Evolutionary conservation across 2,888 invertebrate species (phyloP), one percentile per base, ranked within the genome.

Genomic region (Aromia moschata): DNA sequence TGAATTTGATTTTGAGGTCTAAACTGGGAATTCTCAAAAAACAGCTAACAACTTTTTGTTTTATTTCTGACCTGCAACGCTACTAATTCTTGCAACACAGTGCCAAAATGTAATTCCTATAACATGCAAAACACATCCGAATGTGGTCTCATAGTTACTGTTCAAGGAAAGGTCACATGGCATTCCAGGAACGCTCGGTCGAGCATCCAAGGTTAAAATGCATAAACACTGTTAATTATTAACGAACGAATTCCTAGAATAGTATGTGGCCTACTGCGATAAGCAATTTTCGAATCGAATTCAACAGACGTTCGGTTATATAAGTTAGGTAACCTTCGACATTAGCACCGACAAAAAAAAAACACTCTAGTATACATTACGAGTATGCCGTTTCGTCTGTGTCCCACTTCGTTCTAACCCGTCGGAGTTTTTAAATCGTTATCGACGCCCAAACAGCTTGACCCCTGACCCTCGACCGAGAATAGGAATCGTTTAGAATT

Each of bases 381-480:
- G 25, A 25, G 25, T 7, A 25, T 5, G 25, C 25, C 25, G 25
- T 25, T 25, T 7, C 7, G 25, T 25, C 25, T 25, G 7, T n/a
- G n/a, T 25, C 7, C 25, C 25, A 25, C 7, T 7, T 25, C 25
- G 25, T 25, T 25, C 25, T 3, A 25, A 25, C 7, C 7, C 3
- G 25, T 25, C 25, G 25, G 7, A 5, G 7, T 25, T 25, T 25
- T 5, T 3, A 5, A 7, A 7, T 7, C 30, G 14, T 38, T 38
- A 40, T 38, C 49, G 2, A 11, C 25, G 37, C 15, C 38, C 49
- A 38, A 25, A 17, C 11, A n/a, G n/a, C n/a, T n/a, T n/a, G n/a
- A n/a, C n/a, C n/a, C n/a, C 25, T 38, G 49, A 49, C 49, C 49
- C 18, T 14, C 30, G 14, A 18, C 31, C n/a, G 18, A 14, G 30